Conservation (phyloP, 2,113 vertebrate species). For the Hucho hucho region DNA sequence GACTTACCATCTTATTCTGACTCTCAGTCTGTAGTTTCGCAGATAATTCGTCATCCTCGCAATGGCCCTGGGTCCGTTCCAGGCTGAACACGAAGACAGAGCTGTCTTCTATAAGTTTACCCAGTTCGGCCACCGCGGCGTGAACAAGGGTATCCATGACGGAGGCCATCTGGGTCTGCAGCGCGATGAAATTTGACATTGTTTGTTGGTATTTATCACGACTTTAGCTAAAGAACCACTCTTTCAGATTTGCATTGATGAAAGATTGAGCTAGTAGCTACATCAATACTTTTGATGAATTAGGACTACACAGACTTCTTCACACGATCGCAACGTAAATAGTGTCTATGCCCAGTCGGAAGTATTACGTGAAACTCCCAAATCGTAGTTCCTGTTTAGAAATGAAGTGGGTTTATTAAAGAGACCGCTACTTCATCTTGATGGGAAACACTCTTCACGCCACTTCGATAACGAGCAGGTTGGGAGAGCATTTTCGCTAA, state of each 20-base stretch:
- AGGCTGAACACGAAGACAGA: conserved; percentile 7
- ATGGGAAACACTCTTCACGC: neutral
- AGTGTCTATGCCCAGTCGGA: neutral
- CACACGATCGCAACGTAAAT: neutral
- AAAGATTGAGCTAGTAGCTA: neutral
- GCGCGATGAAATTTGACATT: conserved; percentile 56
- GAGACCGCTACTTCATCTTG: neutral
- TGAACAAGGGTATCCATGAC: conserved; percentile 72
- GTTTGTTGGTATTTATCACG: neutral
- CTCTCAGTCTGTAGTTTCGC: conserved; percentile 18
- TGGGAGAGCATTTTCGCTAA: too few species aligned
- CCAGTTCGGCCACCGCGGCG: conserved; percentile 67
- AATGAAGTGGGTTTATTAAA: conserved; percentile 16
- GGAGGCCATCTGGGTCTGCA: conserved; percentile 63
- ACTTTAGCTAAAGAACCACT: neutral
- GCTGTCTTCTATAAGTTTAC: conserved; percentile 54
- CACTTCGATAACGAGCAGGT: too few species aligned
- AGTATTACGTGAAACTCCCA: neutral
- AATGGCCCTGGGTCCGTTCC: neutral
- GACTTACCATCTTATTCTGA: conserved; percentile 57
- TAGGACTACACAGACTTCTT: neutral
- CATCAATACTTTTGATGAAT: neutral
- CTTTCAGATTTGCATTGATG: neutral
- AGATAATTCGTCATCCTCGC: neutral
- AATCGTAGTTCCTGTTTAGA: neutral